Evolutionary conservation across 2,797 vertebrate genomes (phyloP).

Genomic region (Catharus ustulatus): DNA sequence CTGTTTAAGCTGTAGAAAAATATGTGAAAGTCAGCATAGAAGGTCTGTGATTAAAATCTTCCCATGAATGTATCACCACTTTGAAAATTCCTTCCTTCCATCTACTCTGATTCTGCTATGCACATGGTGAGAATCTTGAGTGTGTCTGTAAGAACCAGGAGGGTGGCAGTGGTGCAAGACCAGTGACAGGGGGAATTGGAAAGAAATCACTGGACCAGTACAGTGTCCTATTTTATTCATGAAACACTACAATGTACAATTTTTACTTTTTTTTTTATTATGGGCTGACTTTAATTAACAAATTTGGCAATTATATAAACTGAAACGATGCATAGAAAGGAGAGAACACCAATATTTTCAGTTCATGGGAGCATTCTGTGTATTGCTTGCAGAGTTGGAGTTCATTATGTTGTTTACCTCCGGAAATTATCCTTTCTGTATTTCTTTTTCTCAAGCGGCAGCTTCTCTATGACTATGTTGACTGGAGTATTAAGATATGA

Average conservation of each 20-base stretch:
- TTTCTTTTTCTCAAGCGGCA: background rate
- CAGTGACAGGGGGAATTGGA: background rate
- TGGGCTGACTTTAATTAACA: background rate
- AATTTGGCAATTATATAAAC: background rate
- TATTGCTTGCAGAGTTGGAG: background rate
- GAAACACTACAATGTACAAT: background rate
- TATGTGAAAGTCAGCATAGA: background rate
- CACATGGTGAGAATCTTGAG: background rate
- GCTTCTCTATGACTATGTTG: background rate
- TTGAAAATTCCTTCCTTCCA: background rate
- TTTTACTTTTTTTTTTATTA: background rate
- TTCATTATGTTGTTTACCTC: slow-evolving; percentile 2
- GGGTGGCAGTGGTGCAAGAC: background rate
- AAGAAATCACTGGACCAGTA: background rate
- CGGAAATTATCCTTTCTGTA: background rate
- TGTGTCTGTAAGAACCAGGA: background rate
- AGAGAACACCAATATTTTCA: background rate
- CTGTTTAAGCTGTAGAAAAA: background rate
- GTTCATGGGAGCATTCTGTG: background rate
- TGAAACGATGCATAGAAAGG: background rate
- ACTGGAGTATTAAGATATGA: slow-evolving; percentile 40
- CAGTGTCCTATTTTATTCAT: background rate
- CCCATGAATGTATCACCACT: background rate
- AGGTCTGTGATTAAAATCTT: background rate
- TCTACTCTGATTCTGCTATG: background rate